These are phyloP conservation scores for Ashinkailepas kermadecensis DNA, from an alignment of 2,888 invertebrate species.

Conservation along the genomic window DNA sequence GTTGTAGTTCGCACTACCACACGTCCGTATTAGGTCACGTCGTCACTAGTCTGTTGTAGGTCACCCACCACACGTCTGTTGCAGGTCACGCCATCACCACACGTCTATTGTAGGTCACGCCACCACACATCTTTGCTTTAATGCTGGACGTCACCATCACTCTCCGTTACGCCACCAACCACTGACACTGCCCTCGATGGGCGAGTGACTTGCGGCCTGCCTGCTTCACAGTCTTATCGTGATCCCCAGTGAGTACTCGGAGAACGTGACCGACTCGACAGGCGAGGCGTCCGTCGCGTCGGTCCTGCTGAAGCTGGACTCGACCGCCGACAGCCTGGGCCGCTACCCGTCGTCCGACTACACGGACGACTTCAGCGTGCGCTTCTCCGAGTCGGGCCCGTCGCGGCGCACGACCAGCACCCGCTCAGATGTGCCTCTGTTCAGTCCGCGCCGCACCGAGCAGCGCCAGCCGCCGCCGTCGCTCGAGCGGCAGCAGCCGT, in stretches of 20 bases:
- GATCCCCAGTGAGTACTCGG: background rate
- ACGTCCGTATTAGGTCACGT: too few relatives aligned
- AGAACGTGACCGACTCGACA: slow-evolving; percentile 1
- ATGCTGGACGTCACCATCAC: slow-evolving; percentile 37
- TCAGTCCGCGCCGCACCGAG: slow-evolving; percentile 21
- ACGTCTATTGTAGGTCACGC: too few relatives aligned
- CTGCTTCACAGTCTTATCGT: too few relatives aligned
- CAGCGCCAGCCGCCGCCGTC: slow-evolving; percentile 25
- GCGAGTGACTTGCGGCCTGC: too few relatives aligned
- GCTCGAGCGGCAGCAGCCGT: slow-evolving; percentile 25
- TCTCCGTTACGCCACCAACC: background rate
- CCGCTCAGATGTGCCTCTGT: slow-evolving; percentile 11
- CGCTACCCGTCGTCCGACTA: background rate
- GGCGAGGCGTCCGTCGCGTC: slow-evolving; percentile 6
- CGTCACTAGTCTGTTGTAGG: too few relatives aligned
- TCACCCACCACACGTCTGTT: too few relatives aligned
- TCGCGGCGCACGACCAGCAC: background rate
- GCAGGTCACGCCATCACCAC: too few relatives aligned
- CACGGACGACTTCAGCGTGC: background rate
- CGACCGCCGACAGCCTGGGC: background rate
- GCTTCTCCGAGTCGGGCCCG: too few relatives aligned
- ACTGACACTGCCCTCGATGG: background rate
- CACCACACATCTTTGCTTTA: too few relatives aligned
- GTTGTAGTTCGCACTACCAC: too few relatives aligned
- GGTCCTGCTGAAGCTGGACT: background rate